These are phyloP conservation scores for Holacanthella duospinosa DNA, from an alignment of 2,888 invertebrate species.

Conservation along the genomic window DNA sequence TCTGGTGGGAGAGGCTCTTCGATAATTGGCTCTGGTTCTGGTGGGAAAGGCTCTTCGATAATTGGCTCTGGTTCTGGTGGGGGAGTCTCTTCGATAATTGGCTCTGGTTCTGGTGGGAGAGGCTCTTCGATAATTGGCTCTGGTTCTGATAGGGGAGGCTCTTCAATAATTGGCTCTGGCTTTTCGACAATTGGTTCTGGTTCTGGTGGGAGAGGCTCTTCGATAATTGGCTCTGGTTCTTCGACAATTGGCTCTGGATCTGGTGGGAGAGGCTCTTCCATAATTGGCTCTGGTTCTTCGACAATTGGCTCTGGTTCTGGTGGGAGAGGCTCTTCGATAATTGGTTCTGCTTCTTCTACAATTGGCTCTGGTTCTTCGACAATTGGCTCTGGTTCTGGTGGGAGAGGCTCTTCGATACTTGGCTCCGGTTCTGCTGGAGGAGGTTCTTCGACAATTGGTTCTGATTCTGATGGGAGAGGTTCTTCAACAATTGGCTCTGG, in stretches of 20 bases:
- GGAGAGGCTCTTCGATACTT: no score
- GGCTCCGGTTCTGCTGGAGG: background rate
- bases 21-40: no score
- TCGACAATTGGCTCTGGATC: background rate
- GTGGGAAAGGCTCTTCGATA: no score
- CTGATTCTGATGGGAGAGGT: background rate
- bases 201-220: background rate
- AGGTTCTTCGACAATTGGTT: background rate
- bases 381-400: background rate
- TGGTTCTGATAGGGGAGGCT: background rate
- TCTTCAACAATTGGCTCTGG: background rate
- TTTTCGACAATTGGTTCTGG: background rate
- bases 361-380: background rate
- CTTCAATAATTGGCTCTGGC: background rate
- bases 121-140: background rate
- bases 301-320: no score
- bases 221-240: background rate
- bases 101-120: background rate
- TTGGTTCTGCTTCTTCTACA: no score
- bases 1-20: no score
- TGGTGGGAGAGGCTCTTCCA: background rate
- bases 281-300: no score
- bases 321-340: no score
- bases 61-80: no score
- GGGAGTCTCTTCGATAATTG: background rate